A percentile compares a stretch with the other conserved stretches of the same genome.
Conservation (phyloP, 2,113 vertebrate species). For the Paratilapia polleni region DNA sequence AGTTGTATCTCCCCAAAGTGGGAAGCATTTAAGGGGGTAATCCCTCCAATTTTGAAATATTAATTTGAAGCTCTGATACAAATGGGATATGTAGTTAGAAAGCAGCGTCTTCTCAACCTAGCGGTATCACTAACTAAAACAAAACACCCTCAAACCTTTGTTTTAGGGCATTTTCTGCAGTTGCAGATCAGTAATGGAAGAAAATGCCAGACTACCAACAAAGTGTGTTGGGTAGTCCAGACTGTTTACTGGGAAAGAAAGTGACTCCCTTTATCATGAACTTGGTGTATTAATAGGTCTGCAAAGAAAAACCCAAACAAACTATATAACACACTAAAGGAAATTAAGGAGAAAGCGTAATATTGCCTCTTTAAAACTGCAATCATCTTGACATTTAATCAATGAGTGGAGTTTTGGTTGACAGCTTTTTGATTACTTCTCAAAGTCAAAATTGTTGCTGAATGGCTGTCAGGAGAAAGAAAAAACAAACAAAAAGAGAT, state of each 20-base stretch:
- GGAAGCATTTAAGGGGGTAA: not conserved
- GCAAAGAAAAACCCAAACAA: not conserved
- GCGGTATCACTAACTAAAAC: too few species aligned
- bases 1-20: not conserved
- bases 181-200: not conserved
- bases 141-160: too few species aligned
- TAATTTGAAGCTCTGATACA: too few species aligned
- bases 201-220: not conserved
- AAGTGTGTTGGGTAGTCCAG: not conserved
- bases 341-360: not conserved
- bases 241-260: not conserved
- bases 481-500: not conserved
- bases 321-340: not conserved
- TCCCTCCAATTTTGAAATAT: too few species aligned
- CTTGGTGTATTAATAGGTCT: not conserved
- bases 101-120: too few species aligned
- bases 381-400: not conserved
- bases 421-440: constrained; percentile 2
- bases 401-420: not conserved
- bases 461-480: not conserved
- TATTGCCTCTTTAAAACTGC: not conserved
- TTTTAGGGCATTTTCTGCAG: not conserved
- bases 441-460: not conserved
- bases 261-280: not conserved
- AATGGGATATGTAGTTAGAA: too few species aligned